Evolutionary conservation across 2,113 vertebrate genomes (phyloP).

Genomic region (Malurus cyaneus): DNA sequence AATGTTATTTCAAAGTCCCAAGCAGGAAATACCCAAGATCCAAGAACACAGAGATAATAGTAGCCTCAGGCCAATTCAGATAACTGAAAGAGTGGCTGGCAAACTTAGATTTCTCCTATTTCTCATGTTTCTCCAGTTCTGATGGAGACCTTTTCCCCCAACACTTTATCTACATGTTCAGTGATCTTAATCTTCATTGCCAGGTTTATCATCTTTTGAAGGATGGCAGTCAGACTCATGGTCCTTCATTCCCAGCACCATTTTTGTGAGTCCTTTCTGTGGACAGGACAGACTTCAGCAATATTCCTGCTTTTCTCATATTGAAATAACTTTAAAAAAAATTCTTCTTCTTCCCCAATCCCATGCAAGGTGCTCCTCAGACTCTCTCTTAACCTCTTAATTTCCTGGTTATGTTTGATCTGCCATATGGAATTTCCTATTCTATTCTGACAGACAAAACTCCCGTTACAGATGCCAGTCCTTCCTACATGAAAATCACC

Average conservation of each 20-base stretch:
- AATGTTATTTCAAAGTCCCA: background rate
- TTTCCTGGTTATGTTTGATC: background rate
- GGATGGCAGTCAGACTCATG: background rate
- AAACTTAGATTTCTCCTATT: background rate
- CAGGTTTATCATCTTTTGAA: background rate
- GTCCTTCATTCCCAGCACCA: background rate
- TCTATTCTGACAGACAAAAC: background rate
- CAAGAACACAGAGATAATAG: background rate
- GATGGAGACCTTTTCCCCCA: background rate
- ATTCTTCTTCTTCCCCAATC: background rate
- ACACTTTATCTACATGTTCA: background rate
- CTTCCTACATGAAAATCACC: background rate
- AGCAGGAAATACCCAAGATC: background rate
- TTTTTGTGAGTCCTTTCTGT: background rate
- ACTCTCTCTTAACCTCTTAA: background rate
- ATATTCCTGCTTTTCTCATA: background rate
- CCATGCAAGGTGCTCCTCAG: background rate
- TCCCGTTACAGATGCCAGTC: background rate
- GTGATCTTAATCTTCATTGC: background rate
- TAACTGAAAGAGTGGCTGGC: background rate
- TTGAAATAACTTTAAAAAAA: background rate
- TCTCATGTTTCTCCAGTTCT: background rate
- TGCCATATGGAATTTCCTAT: background rate
- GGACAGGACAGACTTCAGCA: background rate
- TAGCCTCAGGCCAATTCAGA: background rate